Percentiles rank a stretch among this genome's conserved stretches.
These are phyloP conservation scores for Urocynchramus pylzowi DNA, from an alignment of 2,113 vertebrate genomes.

Conservation along the genomic window DNA sequence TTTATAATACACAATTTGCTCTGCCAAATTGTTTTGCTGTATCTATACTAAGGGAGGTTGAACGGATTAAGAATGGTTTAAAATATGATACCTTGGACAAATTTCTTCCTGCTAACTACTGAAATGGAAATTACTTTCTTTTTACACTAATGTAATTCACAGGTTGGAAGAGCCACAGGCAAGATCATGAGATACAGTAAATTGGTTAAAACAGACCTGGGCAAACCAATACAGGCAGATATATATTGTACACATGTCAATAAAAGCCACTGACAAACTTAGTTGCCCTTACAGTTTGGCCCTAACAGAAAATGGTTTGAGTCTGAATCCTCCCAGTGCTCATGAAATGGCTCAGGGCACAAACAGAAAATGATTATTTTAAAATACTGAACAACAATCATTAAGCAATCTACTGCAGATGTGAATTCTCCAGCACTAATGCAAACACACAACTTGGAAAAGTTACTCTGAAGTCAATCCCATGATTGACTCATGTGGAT, in stretches of 20 bases:
- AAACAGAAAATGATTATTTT: conserved; percentile 41
- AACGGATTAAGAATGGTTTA: neutral
- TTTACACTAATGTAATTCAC: conserved; percentile 62
- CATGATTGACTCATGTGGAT: neutral
- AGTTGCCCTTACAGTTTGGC: neutral
- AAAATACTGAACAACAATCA: conserved; percentile 34
- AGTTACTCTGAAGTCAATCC: conserved; percentile 54
- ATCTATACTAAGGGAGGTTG: neutral
- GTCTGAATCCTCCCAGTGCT: neutral
- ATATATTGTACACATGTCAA: neutral
- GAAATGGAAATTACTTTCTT: conserved; percentile 65
- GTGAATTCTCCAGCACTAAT: conserved; percentile 22
- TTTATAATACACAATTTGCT: conserved; percentile 49
- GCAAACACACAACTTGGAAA: conserved; percentile 14
- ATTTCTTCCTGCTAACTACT: conserved; percentile 41
- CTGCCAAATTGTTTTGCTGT: conserved; percentile 41
- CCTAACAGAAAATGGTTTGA: conserved; percentile 17
- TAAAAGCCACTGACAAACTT: conserved; percentile 50
- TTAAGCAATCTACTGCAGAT: neutral
- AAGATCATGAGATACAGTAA: conserved; percentile 43
- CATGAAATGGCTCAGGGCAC: neutral
- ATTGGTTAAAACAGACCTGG: conserved; percentile 65
- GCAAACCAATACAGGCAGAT: conserved; percentile 17
- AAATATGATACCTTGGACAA: conserved; percentile 37
- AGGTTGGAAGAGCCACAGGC: conserved; percentile 47